Evolutionary conservation across 2,113 vertebrate genomes (phyloP), one percentile per base, ranked within the genome.

Genomic region (Antigone vipio): DNA sequence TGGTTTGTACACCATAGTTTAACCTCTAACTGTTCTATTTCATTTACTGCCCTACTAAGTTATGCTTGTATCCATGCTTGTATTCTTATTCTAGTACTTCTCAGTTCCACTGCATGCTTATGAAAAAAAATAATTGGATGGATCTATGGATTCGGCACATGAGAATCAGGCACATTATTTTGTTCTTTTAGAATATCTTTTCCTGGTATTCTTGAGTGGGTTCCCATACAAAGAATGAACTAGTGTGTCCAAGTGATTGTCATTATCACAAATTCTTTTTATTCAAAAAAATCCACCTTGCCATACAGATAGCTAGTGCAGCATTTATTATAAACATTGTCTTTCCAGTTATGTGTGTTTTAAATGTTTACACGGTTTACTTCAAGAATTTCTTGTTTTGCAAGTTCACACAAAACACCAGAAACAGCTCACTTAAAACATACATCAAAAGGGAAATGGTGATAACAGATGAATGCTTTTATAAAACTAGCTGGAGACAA

Each of bases 311-410:
- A 75, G 32, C 38, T 85, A 30, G 53, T n/a, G 44, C 71, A 87
- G 29, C 35, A 52, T 89, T 95, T 64, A 26, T 50, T 87, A 60
- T 85, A 40, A 80, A 81, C 30, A 62, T 68, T 75, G 45, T 38
- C 71, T 95, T 92, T 72, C 38, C 67, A 80, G 71, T 56, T 75
- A 91, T 29, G 47, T 44, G 49, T 10, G 9, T 72, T 26, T 78
- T 63, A 92, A 95, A 92, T 81, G 52, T 69, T 96, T 93, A 72
- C 63, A 95, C 20, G 56, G 67, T 95, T 93, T 92, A 42, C 66
- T 92, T 91, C 49, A 82, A 85, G 85, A 93, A 91, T 95, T 77
- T 94, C 76, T 94, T 87, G 77, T 69, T 93, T 85, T 90, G 63
- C 74, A 92, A 88, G 94, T 94, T 93, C 11, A 1, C 60, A 86